Evolutionary conservation across 2,113 vertebrate species (phyloP).

Genomic region (Seriola dumerili): DNA sequence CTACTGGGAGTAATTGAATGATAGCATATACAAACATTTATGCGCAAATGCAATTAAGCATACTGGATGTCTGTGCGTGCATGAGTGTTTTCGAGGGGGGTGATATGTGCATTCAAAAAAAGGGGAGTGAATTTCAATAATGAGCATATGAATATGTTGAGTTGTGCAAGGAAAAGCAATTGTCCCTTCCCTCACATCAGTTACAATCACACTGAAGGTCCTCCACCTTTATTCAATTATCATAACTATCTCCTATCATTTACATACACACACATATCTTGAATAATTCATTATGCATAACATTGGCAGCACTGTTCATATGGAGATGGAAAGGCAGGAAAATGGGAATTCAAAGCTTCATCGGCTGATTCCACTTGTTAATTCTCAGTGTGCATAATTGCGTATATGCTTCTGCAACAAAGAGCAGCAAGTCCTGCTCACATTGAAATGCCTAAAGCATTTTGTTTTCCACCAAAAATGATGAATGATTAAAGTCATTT

Average conservation of each 20-base stretch:
- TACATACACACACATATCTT: slow-evolving; percentile 64
- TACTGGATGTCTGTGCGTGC: slow-evolving; percentile 5
- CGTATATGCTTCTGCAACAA: slow-evolving; percentile 36
- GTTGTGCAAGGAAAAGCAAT: slow-evolving; percentile 54
- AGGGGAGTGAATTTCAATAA: slow-evolving; percentile 55
- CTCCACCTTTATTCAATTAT: slow-evolving; percentile 77
- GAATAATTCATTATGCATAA: slow-evolving; percentile 82
- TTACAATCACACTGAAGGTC: slow-evolving; percentile 69
- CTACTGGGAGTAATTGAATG: slow-evolving; percentile 22
- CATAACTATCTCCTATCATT: slow-evolving; percentile 68
- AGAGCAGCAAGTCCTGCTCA: slow-evolving; percentile 47
- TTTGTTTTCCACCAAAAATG: slow-evolving; percentile 5
- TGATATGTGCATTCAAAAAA: slow-evolving; percentile 17
- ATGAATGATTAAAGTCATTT: slow-evolving; percentile 23
- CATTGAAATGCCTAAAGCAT: slow-evolving; percentile 12
- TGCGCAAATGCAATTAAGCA: slow-evolving; percentile 22
- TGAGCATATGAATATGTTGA: slow-evolving; percentile 58
- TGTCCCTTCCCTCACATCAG: slow-evolving; percentile 69
- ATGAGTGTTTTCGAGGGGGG: neutral
- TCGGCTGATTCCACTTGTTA: slow-evolving; percentile 50
- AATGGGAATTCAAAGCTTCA: slow-evolving; percentile 61
- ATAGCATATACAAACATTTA: slow-evolving; percentile 13
- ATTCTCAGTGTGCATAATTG: slow-evolving; percentile 61
- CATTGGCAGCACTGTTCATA: slow-evolving; percentile 54
- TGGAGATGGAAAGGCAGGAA: slow-evolving; percentile 58